Evolutionary conservation across 1,140 invertebrate genomes (phyloP), one percentile per base, ranked within the genome.

Genomic region (Drosophila persimilis): DNA sequence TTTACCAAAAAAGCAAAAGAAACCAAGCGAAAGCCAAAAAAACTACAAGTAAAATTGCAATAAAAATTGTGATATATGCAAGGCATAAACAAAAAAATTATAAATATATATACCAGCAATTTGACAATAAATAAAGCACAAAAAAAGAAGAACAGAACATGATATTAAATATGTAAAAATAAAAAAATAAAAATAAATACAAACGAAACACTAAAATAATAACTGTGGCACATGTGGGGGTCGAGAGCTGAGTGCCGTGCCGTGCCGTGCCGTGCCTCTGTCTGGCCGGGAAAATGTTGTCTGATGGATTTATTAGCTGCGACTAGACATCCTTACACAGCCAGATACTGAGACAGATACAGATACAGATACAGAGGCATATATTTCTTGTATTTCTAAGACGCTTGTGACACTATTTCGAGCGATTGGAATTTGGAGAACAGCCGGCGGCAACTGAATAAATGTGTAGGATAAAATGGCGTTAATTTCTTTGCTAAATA

Each of bases 301-400:
- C 50, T 47, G 9, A 50, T 53, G 58, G 74, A 85, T 85, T 85
- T 88, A 85, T 85, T 85, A 64, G 69, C 81, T 35, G 81, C 74
- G 55, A 85, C 81, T 77, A 88, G 81, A 85, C 77, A 85, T 58
- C 58, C 71, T 80, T 69, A 63, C 52, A 52, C 60, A 66, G 55
- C 44, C 47, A 64, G 29, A 58, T 57, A 59, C 41, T 5, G 24
- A 26, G 3, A 26, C 54, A 39, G 26, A 60, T 55, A 50, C 31
- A 47, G 50, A 15, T 51, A 39, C 22, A 48, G 22, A 66, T 55
- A 31, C 22, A 48, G 22, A 66, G 52, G 46, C 8, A 7, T 9
- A 56, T 52, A 57, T 59, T 20, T 20, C 20, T 20, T 41, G 29
- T 50, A 73, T 72, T 45, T 57, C 20, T 43, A 44, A 39, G 54